Evolutionary conservation across 2,888 invertebrate genomes (phyloP).

Genomic region (Eucera pruinosa): DNA sequence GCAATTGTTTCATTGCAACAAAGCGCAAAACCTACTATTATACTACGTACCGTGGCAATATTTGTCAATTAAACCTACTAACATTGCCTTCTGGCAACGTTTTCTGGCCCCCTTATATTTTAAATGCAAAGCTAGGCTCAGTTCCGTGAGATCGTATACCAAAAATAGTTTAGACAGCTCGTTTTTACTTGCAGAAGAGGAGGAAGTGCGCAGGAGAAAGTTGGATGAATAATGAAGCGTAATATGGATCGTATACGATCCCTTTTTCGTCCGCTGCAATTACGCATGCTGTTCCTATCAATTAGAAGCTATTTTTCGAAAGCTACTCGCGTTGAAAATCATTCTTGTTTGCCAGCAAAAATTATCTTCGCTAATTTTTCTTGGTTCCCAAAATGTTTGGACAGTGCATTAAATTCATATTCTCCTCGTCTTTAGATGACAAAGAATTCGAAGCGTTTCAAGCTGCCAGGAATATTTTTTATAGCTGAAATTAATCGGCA

Average conservation of each 20-base stretch:
- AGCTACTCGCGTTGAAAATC: background rate
- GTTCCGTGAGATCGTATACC: background rate
- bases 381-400: too few species aligned
- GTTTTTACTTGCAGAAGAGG: background rate
- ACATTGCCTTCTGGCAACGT: background rate
- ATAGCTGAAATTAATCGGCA: too few species aligned
- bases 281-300: slow-evolving; percentile 2
- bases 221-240: slow-evolving; percentile 25
- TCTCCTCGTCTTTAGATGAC: too few species aligned
- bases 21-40: too few species aligned
- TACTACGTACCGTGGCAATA: too few species aligned
- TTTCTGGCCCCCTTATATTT: background rate
- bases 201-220: slow-evolving; percentile 48
- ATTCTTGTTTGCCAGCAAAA: too few species aligned
- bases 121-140: background rate
- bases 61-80: too few species aligned
- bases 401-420: too few species aligned
- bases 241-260: slow-evolving; percentile 22
- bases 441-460: too few species aligned
- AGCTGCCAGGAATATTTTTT: too few species aligned
- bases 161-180: background rate
- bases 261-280: slow-evolving; percentile 25
- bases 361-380: background rate
- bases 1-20: too few species aligned
- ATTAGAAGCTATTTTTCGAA: background rate